phyloP scores from a whole-genome alignment of 2,113 vertebrate genomes.

The Aegotheles bennettii region DNA sequence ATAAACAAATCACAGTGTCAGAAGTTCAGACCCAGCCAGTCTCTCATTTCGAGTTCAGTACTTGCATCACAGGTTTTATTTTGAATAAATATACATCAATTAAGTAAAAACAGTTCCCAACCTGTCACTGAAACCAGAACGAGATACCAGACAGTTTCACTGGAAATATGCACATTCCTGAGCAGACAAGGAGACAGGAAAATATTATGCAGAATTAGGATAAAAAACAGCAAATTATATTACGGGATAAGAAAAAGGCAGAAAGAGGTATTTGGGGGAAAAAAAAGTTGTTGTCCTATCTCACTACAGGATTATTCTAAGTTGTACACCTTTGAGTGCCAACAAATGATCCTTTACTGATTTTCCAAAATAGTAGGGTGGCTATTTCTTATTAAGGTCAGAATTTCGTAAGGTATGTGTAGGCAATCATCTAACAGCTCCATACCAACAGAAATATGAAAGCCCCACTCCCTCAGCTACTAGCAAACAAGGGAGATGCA shows the following conservation, averaged over 20 bases:
- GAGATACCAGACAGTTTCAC: neutral
- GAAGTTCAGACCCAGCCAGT: slow-evolving; percentile 25
- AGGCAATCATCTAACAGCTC: neutral
- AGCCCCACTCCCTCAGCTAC: neutral
- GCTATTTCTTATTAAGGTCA: neutral
- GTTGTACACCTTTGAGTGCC: neutral
- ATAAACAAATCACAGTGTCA: slow-evolving; percentile 49
- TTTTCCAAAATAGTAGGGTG: neutral
- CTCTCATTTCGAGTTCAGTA: neutral
- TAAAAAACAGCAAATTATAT: neutral
- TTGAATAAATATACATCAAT: slow-evolving; percentile 33
- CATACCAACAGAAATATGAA: neutral
- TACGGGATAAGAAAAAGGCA: neutral
- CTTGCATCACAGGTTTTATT: neutral
- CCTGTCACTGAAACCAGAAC: slow-evolving; percentile 13
- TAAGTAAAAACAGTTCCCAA: slow-evolving; percentile 6
- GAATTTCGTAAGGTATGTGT: neutral
- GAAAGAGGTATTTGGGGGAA: neutral
- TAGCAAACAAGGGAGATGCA: neutral
- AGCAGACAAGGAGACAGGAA: neutral
- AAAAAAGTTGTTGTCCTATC: neutral
- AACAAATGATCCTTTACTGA: neutral
- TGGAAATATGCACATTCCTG: neutral
- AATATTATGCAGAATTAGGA: neutral
- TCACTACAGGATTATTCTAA: neutral